These are phyloP conservation scores for Hemitrygon akajei DNA, from an alignment of 2,797 vertebrate genomes.

Conservation along the genomic window DNA sequence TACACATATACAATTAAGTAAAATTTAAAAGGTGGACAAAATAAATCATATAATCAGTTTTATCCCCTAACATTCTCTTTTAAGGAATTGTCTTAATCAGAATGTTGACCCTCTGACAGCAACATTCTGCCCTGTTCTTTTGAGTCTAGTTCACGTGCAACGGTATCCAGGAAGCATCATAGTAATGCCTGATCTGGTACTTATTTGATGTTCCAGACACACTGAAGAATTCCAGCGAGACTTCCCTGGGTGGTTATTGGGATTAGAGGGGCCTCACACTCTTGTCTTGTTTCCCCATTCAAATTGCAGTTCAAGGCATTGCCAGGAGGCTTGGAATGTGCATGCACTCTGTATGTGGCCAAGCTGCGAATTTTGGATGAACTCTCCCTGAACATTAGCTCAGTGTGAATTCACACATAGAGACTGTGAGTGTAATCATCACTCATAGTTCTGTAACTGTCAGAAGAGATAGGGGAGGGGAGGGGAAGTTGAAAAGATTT, in stretches of 20 bases:
- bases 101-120: not conserved
- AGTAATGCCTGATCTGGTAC: not conserved
- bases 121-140: not conserved
- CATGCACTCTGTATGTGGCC: not conserved
- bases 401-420: too few species aligned
- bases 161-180: not conserved
- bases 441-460: not conserved
- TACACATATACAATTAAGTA: not conserved
- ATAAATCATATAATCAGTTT: not conserved
- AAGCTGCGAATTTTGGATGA: not conserved
- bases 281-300: not conserved
- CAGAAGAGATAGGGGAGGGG: not conserved
- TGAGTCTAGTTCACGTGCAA: not conserved
- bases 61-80: not conserved
- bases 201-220: not conserved
- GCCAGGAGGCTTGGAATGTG: not conserved
- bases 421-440: not conserved
- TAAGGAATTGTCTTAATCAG: not conserved
- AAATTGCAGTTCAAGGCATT: not conserved
- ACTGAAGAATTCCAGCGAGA: not conserved
- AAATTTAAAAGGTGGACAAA: not conserved
- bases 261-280: not conserved
- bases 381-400: not conserved
- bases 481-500: not conserved
- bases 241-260: not conserved